These are phyloP conservation scores for Mixornis gularis DNA, from an alignment of 2,113 vertebrate species.

Conservation along the genomic window DNA sequence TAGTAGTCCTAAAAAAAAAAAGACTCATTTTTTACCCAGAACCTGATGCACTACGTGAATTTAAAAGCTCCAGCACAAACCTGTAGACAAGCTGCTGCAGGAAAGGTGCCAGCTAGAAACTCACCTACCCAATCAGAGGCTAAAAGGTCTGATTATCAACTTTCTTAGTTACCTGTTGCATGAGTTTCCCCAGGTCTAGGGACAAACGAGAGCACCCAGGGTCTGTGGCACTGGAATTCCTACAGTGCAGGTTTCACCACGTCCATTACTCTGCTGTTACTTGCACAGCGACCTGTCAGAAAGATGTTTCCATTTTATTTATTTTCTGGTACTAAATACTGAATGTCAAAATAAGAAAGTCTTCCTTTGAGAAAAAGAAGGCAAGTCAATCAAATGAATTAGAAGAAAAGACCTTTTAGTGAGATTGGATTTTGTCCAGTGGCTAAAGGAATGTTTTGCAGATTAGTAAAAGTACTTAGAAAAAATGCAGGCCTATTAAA, in stretches of 20 bases:
- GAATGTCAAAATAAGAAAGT: not conserved
- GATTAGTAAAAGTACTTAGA: not conserved
- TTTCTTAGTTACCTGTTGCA: not conserved
- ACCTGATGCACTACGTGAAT: not conserved
- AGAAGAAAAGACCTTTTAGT: not conserved
- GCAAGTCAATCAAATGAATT: not conserved
- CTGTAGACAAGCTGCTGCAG: not conserved
- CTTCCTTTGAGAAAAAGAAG: not conserved
- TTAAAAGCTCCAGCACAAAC: not conserved
- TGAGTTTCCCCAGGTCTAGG: not conserved
- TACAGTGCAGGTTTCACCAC: not conserved
- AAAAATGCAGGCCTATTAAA: not conserved
- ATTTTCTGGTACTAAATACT: not conserved
- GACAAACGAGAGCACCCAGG: not conserved
- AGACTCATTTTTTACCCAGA: not conserved
- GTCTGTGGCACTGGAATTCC: not conserved
- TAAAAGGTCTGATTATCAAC: not conserved
- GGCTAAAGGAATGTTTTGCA: not conserved
- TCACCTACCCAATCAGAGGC: not conserved
- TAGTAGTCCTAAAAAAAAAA: not conserved
- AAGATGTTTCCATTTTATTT: not conserved
- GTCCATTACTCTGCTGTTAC: not conserved
- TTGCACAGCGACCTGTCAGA: not conserved
- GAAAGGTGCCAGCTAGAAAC: not conserved
- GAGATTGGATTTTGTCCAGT: not conserved